Conservation (phyloP, 2,797 vertebrate genomes). For the Xyrichtys novacula region DNA sequence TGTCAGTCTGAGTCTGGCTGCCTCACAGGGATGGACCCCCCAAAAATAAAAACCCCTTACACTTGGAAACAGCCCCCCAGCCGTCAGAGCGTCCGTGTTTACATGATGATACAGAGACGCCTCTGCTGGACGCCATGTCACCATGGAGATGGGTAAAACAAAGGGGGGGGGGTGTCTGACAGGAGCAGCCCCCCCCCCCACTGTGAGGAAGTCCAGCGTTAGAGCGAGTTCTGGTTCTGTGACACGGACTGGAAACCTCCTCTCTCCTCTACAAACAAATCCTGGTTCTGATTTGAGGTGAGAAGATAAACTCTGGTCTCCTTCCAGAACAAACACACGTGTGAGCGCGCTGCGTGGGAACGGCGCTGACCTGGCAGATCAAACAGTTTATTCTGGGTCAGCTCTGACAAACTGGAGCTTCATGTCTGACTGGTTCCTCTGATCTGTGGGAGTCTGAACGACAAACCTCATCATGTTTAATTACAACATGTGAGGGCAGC, state of each 20-base stretch:
- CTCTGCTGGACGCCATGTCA: conserved; percentile 33
- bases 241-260: background rate
- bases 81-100: no score
- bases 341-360: conserved; percentile 45
- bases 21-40: no score
- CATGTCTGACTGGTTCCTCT: conserved; percentile 66
- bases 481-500: conserved; percentile 55
- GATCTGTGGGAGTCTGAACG: conserved; percentile 62
- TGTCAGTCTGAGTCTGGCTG: no score
- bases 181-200: conserved; percentile 70
- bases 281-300: background rate
- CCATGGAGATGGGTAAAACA: conserved; percentile 50
- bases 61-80: no score
- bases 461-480: conserved; percentile 69
- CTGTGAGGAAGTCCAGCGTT: conserved; percentile 55
- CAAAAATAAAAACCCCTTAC: no score
- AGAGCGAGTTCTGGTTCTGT: no score
- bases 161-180: conserved; percentile 38
- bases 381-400: conserved; percentile 53
- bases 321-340: conserved; percentile 38
- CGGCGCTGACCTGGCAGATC: conserved; percentile 55
- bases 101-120: conserved; percentile 23
- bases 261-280: conserved; percentile 5
- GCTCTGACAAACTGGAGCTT: conserved; percentile 64
- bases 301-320: background rate